These are phyloP conservation scores for Apodemus speciosus DNA, from an alignment of 2,113 vertebrate genomes.

Conservation along the genomic window DNA sequence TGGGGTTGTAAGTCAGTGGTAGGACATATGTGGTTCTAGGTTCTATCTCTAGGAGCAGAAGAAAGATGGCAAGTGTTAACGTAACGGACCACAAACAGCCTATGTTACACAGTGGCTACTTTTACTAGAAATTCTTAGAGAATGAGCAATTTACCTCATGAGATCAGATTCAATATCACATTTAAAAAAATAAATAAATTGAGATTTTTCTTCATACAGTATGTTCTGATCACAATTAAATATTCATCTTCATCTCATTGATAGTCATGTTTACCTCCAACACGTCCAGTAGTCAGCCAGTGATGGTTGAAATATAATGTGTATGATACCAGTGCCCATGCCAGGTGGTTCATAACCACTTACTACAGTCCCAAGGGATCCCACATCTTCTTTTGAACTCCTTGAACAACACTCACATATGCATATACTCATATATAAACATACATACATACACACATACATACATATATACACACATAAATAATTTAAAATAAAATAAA, in stretches of 20 bases:
- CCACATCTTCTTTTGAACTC: background rate
- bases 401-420: background rate
- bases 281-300: background rate
- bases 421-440: background rate
- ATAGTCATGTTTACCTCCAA: conserved; percentile 29
- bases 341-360: background rate
- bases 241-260: background rate
- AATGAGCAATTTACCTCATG: conserved; percentile 5
- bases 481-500: background rate
- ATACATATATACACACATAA: background rate
- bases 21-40: no score
- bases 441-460: background rate
- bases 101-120: background rate
- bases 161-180: conserved; percentile 1
- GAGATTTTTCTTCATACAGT: background rate
- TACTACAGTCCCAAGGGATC: background rate
- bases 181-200: background rate
- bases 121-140: background rate
- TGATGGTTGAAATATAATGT: background rate
- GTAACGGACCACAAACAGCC: background rate
- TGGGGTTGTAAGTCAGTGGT: no score
- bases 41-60: background rate
- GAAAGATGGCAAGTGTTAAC: background rate
- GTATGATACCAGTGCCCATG: background rate
- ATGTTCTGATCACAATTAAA: background rate